A percentile compares a stretch with the other conserved stretches of the same genome.
Conservation (phyloP, 1,140 invertebrate genomes). For the Olivierus martensii region DNA sequence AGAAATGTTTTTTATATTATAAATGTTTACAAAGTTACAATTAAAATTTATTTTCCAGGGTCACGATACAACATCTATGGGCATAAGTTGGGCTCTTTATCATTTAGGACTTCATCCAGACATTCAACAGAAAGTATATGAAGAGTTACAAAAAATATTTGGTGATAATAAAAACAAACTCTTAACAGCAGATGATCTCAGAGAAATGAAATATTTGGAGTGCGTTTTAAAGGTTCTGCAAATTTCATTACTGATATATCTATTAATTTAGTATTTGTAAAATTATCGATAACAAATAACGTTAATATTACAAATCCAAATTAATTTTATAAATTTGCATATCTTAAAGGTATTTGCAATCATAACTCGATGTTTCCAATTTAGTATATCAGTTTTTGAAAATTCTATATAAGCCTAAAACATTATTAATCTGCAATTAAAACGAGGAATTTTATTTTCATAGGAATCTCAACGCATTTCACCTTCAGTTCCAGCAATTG, state of each 20-base stretch:
- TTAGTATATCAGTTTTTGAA: background rate
- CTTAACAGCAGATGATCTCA: constrained; percentile 27
- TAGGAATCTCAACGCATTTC: constrained; percentile 30
- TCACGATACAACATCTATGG: constrained; percentile 19
- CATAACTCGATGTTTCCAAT: background rate
- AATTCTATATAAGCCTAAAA: no score
- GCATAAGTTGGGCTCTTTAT: constrained; percentile 25
- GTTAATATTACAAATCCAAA: background rate
- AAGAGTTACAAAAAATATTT: constrained; percentile 25
- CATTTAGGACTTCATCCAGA: constrained; percentile 26
- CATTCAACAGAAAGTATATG: constrained; percentile 27
- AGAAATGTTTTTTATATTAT: no score
- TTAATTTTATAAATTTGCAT: background rate
- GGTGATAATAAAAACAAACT: constrained; percentile 20
- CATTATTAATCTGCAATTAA: no score
- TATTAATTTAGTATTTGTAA: background rate
- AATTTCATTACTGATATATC: background rate
- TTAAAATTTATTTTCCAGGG: background rate
- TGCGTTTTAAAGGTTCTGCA: constrained; percentile 40
- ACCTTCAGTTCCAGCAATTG: constrained; percentile 30
- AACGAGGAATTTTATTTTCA: background rate
- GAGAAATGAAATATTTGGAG: constrained; percentile 26
- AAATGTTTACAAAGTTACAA: no score
- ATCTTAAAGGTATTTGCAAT: background rate
- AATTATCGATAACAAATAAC: no score